Conservation (phyloP, 2,888 invertebrate species). For the Entomobrya proxima region DNA sequence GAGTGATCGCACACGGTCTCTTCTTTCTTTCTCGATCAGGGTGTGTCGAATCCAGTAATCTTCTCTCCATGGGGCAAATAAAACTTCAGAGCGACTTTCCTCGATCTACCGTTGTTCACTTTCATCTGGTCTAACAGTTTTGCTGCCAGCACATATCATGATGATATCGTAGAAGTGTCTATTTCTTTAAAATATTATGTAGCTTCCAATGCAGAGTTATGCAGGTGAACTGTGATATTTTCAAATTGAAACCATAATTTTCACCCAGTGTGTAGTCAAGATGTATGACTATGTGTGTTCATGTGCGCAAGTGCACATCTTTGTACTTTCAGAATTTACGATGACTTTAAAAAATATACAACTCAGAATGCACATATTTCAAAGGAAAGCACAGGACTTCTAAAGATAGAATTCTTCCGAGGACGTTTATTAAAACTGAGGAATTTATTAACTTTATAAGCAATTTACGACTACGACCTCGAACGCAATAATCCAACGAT, state of each 20-base stretch:
- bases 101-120: not conserved
- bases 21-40: slow-evolving; percentile 27
- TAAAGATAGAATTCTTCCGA: no score
- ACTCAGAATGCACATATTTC: not conserved
- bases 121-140: no score
- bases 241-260: slow-evolving; percentile 6
- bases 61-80: slow-evolving; percentile 69
- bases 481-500: no score
- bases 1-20: slow-evolving; percentile 11
- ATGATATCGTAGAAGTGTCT: no score
- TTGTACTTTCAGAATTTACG: not conserved
- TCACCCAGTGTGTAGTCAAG: not conserved
- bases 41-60: slow-evolving; percentile 71
- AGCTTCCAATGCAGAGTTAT: not conserved
- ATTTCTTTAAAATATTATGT: no score
- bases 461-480: no score
- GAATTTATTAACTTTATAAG: no score
- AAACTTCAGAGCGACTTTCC: slow-evolving; percentile 13
- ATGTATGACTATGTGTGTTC: not conserved
- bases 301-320: not conserved
- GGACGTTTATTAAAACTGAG: no score
- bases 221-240: slow-evolving; percentile 4
- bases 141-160: no score
- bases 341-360: not conserved
- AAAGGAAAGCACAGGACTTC: not conserved